Conservation (phyloP, 1,140 invertebrate species). For the Megalonaias nervosa region DNA sequence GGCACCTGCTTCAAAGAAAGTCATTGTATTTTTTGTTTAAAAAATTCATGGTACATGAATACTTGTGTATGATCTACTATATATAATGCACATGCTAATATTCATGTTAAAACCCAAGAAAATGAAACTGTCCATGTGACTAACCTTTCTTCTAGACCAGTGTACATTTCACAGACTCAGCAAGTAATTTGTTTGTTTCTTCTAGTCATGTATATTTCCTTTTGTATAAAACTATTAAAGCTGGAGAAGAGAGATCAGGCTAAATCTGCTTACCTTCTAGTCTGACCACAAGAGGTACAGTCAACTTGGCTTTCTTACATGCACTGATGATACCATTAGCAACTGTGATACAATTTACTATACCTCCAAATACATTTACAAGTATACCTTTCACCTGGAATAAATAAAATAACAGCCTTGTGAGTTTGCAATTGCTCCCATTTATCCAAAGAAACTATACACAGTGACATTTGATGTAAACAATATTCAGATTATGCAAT, state of each 20-base stretch:
- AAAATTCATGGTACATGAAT: too few relatives aligned
- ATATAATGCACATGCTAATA: too few relatives aligned
- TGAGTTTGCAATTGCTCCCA: background rate
- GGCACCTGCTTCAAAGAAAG: too few relatives aligned
- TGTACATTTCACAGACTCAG: background rate
- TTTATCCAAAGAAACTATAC: background rate
- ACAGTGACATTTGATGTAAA: background rate
- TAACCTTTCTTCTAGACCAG: background rate
- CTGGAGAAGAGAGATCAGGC: background rate
- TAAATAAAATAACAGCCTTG: slow-evolving; percentile 5
- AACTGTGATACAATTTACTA: slow-evolving; percentile 98
- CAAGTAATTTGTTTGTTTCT: background rate
- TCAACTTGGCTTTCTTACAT: slow-evolving; percentile 84
- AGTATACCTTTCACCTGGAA: slow-evolving; percentile 90
- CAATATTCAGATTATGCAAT: too few relatives aligned
- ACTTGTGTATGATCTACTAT: too few relatives aligned
- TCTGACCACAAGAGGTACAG: slow-evolving; percentile 92
- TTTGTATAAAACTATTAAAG: background rate
- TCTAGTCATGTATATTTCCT: background rate
- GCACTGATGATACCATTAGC: slow-evolving; percentile 95
- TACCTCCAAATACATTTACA: slow-evolving; percentile 99
- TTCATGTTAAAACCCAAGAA: too few relatives aligned
- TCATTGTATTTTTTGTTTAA: too few relatives aligned
- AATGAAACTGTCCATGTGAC: background rate
- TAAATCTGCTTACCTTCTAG: slow-evolving; percentile 83